Percentiles rank a stretch among this genome's conserved stretches.
Conservation (phyloP, 2,797 vertebrate species). For the Gila robusta region DNA sequence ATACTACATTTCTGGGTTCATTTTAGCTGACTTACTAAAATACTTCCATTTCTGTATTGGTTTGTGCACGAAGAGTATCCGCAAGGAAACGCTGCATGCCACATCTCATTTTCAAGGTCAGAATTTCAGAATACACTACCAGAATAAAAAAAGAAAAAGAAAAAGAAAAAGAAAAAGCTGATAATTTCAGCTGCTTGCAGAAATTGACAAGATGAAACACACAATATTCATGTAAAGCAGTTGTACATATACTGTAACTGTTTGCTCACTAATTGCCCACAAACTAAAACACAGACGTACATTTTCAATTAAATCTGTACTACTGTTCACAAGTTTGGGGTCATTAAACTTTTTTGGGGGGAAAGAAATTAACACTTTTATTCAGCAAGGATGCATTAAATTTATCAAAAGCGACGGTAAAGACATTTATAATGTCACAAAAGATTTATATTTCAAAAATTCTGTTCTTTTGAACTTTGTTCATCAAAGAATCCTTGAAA, state of each 20-base stretch:
- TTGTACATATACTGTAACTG: not conserved
- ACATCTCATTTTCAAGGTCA: not conserved
- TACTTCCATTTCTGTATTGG: not conserved
- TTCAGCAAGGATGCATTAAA: not conserved
- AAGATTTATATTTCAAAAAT: not conserved
- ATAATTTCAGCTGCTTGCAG: not conserved
- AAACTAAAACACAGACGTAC: not conserved
- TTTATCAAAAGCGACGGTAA: not conserved
- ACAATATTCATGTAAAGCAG: not conserved
- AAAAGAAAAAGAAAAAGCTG: not conserved
- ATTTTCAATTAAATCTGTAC: not conserved
- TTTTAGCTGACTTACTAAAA: constrained; percentile 7
- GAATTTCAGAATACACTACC: not conserved
- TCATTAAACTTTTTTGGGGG: not conserved
- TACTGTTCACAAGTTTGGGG: not conserved
- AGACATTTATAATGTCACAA: not conserved
- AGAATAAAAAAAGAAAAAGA: not conserved
- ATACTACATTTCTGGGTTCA: constrained; percentile 13
- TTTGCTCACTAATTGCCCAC: too few species aligned
- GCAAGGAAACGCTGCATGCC: not conserved
- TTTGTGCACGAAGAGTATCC: not conserved
- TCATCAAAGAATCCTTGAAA: too few species aligned
- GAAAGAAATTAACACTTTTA: not conserved
- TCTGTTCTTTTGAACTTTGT: too few species aligned
- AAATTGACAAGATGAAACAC: not conserved